A percentile compares a stretch with the other conserved stretches of the same genome.
These are phyloP conservation scores for Chalcosyrphus nemorum DNA, from an alignment of 2,888 invertebrate genomes.

Conservation along the genomic window DNA sequence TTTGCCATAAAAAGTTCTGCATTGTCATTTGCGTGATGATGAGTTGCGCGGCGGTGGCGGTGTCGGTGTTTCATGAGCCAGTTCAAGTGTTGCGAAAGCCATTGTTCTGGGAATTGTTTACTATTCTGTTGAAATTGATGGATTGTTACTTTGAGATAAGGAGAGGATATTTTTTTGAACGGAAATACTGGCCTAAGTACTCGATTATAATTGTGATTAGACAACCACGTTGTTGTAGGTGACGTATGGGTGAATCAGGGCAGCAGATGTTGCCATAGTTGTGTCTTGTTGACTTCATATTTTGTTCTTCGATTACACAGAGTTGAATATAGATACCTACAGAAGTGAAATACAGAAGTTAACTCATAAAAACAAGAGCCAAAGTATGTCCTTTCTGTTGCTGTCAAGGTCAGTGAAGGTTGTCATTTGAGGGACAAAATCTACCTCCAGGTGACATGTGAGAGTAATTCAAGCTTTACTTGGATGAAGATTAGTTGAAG, in stretches of 20 bases:
- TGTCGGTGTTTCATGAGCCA: conserved; percentile 10
- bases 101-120: neutral
- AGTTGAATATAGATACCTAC: too few species aligned
- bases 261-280: neutral
- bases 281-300: too few species aligned
- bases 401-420: too few species aligned
- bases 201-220: neutral
- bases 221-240: neutral
- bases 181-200: neutral
- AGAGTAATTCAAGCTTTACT: too few species aligned
- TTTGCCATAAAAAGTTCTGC: conserved; percentile 22
- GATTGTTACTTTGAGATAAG: neutral
- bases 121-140: neutral
- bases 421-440: too few species aligned
- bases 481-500: too few species aligned
- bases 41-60: neutral
- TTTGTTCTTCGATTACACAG: too few species aligned
- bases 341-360: too few species aligned
- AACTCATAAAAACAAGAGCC: too few species aligned
- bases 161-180: neutral
- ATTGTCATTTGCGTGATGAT: conserved; percentile 9
- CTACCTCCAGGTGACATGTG: too few species aligned
- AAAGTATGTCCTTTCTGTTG: too few species aligned
- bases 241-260: neutral
- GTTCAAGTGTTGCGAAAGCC: neutral